Percentiles rank a stretch among this genome's conserved stretches.
These are phyloP conservation scores for Botrylloides violaceus DNA, from an alignment of 23 tunicate genomes.

Conservation along the genomic window DNA sequence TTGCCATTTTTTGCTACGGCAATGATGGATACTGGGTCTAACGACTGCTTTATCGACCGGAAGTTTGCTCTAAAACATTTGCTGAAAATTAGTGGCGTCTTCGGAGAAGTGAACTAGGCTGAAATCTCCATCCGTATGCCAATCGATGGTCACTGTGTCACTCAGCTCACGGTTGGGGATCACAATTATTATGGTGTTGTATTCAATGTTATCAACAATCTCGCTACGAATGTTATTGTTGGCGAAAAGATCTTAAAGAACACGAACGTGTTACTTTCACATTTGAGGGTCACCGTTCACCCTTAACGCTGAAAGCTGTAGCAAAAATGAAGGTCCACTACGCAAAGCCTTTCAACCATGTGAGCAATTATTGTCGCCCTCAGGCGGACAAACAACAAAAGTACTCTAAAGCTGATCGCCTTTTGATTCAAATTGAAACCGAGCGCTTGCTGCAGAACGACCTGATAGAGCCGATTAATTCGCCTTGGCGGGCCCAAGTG, in stretches of 20 bases:
- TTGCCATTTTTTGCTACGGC: too few relatives aligned
- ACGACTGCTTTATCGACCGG: not conserved
- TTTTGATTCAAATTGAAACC: not conserved
- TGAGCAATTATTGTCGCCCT: not conserved
- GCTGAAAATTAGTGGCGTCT: not conserved
- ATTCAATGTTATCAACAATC: not conserved
- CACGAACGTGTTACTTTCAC: not conserved
- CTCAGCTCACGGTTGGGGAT: not conserved
- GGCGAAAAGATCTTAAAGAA: not conserved
- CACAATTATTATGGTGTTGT: not conserved
- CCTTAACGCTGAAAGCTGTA: not conserved
- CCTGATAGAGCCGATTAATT: slow-evolving; percentile 2
- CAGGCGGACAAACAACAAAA: not conserved
- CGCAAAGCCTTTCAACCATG: not conserved
- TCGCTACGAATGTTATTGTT: not conserved
- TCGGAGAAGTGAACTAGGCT: not conserved
- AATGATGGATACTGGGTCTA: not conserved
- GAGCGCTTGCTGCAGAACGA: not conserved
- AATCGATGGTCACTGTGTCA: not conserved
- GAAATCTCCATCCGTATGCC: not conserved
- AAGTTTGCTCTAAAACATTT: not conserved
- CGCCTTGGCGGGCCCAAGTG: slow-evolving; percentile 4
- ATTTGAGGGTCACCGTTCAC: not conserved
- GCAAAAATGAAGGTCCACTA: not conserved
- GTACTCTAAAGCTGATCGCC: not conserved